Percentiles rank a stretch among this genome's conserved stretches.
phyloP scores from a whole-genome alignment of 2,888 invertebrate genomes.

The Chrysolina oricalcia region DNA sequence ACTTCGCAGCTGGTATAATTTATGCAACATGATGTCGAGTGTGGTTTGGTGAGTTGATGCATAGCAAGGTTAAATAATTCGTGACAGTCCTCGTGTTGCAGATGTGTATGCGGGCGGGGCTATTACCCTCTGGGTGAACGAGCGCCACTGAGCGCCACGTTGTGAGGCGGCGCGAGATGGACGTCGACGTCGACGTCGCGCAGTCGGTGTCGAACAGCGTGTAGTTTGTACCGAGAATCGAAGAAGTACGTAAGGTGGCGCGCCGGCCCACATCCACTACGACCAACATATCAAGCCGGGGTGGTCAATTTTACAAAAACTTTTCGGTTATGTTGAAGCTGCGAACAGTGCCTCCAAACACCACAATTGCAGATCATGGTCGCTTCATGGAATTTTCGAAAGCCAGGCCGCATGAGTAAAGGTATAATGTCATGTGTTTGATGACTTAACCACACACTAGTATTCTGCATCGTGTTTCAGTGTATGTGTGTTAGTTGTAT shows the following conservation, averaged over 20 bases:
- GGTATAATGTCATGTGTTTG: constrained; percentile 36
- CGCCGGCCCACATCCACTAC: constrained; percentile 61
- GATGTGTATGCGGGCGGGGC: constrained; percentile 11
- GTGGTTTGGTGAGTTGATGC: neutral
- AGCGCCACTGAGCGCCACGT: constrained; percentile 60
- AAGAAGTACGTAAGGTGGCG: constrained; percentile 58
- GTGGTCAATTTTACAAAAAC: constrained; percentile 36
- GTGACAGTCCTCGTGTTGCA: neutral
- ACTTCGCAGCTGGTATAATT: neutral
- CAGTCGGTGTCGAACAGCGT: constrained; percentile 66
- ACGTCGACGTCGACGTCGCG: constrained; percentile 61
- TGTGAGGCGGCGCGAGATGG: constrained; percentile 61
- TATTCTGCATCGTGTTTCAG: neutral
- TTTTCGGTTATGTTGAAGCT: constrained; percentile 59
- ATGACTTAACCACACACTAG: constrained; percentile 9
- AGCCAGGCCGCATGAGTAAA: constrained; percentile 47
- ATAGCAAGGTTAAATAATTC: neutral
- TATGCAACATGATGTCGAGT: neutral
- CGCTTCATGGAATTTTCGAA: constrained; percentile 37
- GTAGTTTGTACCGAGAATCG: constrained; percentile 66
- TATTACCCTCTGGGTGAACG: constrained; percentile 28
- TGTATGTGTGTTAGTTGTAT: constrained; percentile 3
- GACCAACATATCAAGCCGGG: constrained; percentile 62
- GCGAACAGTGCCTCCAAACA: constrained; percentile 62
- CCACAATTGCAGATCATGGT: constrained; percentile 26